Base-by-base conservation (phyloP, 1,140 invertebrate species). In the Pseudomyrmex concolor region DNA sequence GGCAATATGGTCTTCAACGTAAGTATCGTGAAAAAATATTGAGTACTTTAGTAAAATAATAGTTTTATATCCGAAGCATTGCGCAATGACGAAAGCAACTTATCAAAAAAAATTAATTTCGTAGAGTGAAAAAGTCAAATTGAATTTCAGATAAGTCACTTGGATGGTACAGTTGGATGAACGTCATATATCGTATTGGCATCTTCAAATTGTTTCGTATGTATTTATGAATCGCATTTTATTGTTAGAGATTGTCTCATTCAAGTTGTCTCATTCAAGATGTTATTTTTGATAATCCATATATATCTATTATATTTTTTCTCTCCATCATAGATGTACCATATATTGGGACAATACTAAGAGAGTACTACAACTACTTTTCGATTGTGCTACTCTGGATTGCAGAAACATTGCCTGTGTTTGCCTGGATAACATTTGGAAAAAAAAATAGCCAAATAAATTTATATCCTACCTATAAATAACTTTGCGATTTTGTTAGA, bases 291-390 rank as follows among this genome's bases (percentile, higher is more conserved):
- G 5, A 34, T 34, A 34, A 34, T 34, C 5, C 3, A 34, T 34
- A 34, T 34, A 34, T 34, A 0, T 34, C 5, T 34, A 34, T 34
- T 0, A 34, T 34, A 50, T 78, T 84, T 54, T 64, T 73, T 70
- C 2, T 17, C 0, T 62, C 19, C 59, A 19, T 85, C 88, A 8
- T 13, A 92, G 91, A 34, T 60, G 8, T 83, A 0, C 90, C 91
- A 0, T 67, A 72, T 15, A 82, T 92, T 1, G 88, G 91, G 7
- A 0, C 10, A 13, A 9, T 89, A 2, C 0, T 85, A 2, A 83
- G 84, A 62, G 25, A 3, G 9, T 60, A 8, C 1, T 84, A 54
- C 63, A 86, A 92, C 66, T 25, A 34, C 0, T 60, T 72, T 34
- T 34, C 5, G 34, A 0, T 0, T 89, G 1, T 1, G 0, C 0